These are phyloP conservation scores for Aspidiotus destructor DNA, from an alignment of 2,888 invertebrate species.

Conservation along the genomic window DNA sequence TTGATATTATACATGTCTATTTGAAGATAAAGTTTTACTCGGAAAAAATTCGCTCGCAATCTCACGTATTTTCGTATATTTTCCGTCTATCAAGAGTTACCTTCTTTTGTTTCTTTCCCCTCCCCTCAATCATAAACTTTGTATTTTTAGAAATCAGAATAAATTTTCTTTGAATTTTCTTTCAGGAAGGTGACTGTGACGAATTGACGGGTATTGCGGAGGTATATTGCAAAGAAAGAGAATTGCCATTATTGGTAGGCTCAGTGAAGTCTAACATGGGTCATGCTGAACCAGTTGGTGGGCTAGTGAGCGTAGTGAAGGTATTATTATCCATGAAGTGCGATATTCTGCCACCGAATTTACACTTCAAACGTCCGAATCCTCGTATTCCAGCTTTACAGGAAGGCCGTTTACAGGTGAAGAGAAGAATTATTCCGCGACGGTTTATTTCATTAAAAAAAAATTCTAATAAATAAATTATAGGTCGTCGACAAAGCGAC, in stretches of 20 bases:
- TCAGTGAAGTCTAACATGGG: conserved; percentile 99
- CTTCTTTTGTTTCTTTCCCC: background rate
- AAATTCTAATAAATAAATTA: background rate
- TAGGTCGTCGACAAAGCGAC: conserved; percentile 70
- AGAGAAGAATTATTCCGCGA: background rate
- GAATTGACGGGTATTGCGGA: conserved; percentile 91
- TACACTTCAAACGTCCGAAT: conserved; percentile 82
- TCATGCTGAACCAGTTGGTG: conserved; percentile 89
- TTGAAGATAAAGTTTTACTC: no score
- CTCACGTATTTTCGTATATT: no score
- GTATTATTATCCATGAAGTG: conserved; percentile 85
- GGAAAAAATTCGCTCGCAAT: no score
- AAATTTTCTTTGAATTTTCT: background rate
- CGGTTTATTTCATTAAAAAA: background rate
- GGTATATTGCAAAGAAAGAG: conserved; percentile 60
- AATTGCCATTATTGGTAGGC: conserved; percentile 74
- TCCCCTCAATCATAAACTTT: background rate
- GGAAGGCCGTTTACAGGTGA: conserved; percentile 73
- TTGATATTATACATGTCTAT: no score
- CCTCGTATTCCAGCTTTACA: conserved; percentile 75
- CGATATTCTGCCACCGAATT: conserved; percentile 80
- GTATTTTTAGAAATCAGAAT: background rate
- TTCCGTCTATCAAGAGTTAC: no score
- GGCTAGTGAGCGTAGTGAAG: conserved; percentile 82
- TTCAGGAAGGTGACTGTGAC: conserved; percentile 82